Conservation (phyloP, 2,113 vertebrate species). For the Bos indicus region DNA sequence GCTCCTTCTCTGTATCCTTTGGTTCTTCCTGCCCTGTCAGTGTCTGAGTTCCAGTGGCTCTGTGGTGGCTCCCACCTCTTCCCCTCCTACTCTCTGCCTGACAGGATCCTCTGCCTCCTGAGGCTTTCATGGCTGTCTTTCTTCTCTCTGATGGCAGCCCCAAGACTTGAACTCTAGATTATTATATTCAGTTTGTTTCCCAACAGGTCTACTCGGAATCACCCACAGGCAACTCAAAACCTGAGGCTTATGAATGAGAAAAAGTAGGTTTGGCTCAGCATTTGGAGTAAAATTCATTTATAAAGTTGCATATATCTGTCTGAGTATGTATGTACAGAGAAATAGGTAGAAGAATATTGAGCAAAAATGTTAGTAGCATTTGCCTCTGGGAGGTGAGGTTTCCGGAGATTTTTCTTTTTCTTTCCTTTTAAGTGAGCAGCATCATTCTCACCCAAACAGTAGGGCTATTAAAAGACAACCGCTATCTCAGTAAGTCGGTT, state of each 20-base stretch:
- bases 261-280: background rate
- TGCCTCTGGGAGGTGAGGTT: background rate
- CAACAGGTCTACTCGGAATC: background rate
- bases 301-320: background rate
- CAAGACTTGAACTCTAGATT: background rate
- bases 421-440: background rate
- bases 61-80: background rate
- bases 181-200: background rate
- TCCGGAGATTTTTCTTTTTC: background rate
- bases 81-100: background rate
- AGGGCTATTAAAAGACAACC: slow-evolving; percentile 25
- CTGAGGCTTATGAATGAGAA: background rate
- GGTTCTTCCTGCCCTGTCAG: background rate
- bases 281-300: background rate
- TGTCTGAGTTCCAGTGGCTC: background rate
- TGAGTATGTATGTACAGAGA: background rate
- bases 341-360: background rate
- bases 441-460: background rate
- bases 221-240: background rate
- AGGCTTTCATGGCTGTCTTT: background rate
- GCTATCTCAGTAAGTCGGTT: background rate
- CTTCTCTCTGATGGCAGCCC: background rate
- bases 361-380: background rate
- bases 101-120: background rate
- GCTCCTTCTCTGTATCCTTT: background rate